Evolutionary conservation across 2,797 vertebrate genomes (phyloP), one percentile per base, ranked within the genome.

Genomic region (Sus cebifrons): DNA sequence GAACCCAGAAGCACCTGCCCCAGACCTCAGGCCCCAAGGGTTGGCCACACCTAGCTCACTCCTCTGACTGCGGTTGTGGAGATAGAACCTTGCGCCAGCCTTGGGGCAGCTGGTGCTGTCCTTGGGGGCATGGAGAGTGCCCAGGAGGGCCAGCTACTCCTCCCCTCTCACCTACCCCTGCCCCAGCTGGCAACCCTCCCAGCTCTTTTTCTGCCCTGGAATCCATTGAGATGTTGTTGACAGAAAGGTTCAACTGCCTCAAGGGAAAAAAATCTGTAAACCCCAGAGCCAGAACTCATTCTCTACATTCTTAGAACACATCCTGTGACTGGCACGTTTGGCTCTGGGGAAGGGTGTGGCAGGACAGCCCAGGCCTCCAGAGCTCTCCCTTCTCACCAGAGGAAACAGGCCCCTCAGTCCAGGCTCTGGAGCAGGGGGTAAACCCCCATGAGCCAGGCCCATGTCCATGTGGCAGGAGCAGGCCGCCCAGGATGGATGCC

Each of bases 41-140:
- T n/a, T 2, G 5, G 20, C 67, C 56, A 14, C 18, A 77, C 17
- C 52, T 27, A 17, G 20, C 54, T 40, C 29, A n/a, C 16, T 49
- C 44, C 44, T 49, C 44, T 49, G 44, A 5, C 44, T 49, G 44
- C 44, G 9, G 44, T 49, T 49, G 21, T 27, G 18, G 23, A 56
- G 29, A 29, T 44, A 70, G 49, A 52, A 52, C 8, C 23, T 58
- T 49, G 27, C 4, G 9, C 54, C 7, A 21, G 27, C 14, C 65
- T 78, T 2, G 4, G 32, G 20, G 54, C 14, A 4, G 54, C n/a
- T 21, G 7, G 77, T 29, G 32, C 54, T 32, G 16, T 64, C 14
- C 21, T 44, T 2, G 15, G 21, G 25, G 4, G 7, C 0, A 0
- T 0, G 17, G 40, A 29, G 4, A 3, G 44, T 6, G 10, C 15